These are phyloP conservation scores for Podotricha telesiphe DNA, from an alignment of 2,888 invertebrate genomes.

Conservation along the genomic window DNA sequence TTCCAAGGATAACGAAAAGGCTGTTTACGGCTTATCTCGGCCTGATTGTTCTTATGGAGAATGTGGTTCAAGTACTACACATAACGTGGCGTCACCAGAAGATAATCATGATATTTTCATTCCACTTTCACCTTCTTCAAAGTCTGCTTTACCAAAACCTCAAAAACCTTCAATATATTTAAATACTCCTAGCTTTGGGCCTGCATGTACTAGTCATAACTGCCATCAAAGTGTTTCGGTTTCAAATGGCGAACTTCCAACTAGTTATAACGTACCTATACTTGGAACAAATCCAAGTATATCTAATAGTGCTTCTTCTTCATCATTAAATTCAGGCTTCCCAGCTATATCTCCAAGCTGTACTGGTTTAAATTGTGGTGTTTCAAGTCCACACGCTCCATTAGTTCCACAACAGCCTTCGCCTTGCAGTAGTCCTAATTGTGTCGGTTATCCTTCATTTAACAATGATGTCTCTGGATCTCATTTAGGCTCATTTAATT, in stretches of 20 bases:
- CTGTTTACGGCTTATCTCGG: not conserved
- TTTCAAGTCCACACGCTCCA: constrained; percentile 19
- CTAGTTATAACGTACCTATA: constrained; percentile 54
- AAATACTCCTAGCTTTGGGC: constrained; percentile 59
- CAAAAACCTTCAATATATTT: constrained; percentile 56
- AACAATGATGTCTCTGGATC: constrained; percentile 11
- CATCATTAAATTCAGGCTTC: constrained; percentile 1
- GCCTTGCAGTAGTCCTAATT: constrained; percentile 49
- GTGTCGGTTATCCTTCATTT: constrained; percentile 40
- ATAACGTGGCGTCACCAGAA: constrained; percentile 8
- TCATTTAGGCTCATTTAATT: constrained; percentile 16
- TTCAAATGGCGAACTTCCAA: constrained; percentile 48
- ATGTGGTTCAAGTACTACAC: constrained; percentile 18
- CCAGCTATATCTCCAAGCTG: constrained; percentile 22
- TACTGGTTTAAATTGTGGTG: constrained; percentile 29
- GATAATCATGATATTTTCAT: constrained; percentile 37
- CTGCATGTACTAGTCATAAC: constrained; percentile 49
- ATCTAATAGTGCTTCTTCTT: constrained; percentile 32
- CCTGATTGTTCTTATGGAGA: constrained; percentile 28
- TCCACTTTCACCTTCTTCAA: constrained; percentile 36
- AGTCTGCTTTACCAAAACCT: constrained; percentile 20
- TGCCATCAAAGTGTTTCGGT: constrained; percentile 41
- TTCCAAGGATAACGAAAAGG: constrained; percentile 16
- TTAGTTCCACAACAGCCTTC: constrained; percentile 24
- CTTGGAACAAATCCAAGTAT: constrained; percentile 42